Conservation (phyloP, 2,888 invertebrate species). For the Drosophila eohydei region DNA sequence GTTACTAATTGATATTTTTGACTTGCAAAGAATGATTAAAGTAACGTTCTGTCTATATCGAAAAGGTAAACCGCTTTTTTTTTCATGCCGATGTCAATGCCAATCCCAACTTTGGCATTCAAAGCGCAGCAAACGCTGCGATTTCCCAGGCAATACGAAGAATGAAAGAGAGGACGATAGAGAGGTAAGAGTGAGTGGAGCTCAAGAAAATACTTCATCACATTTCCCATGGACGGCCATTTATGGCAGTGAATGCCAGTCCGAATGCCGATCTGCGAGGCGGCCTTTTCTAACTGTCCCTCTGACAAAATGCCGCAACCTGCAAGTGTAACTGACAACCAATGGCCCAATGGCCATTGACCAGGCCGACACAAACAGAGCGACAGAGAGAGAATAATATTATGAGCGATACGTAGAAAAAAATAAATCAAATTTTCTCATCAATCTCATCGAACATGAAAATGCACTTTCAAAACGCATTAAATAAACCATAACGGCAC, state of each 20-base stretch:
- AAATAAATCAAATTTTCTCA: constrained; percentile 82
- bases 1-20: constrained; percentile 4
- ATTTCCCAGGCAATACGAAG: constrained; percentile 59
- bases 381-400: constrained; percentile 18
- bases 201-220: constrained; percentile 51
- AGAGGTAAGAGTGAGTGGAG: neutral
- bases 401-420: constrained; percentile 60
- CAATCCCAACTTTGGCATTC: constrained; percentile 52
- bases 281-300: constrained; percentile 79
- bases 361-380: constrained; percentile 21
- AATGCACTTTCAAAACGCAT: constrained; percentile 84
- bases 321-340: constrained; percentile 77
- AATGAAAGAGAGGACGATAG: neutral
- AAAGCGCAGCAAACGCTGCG: constrained; percentile 46
- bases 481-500: constrained; percentile 84
- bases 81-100: constrained; percentile 42
- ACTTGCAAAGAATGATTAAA: constrained; percentile 2
- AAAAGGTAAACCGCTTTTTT: constrained; percentile 43
- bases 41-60: constrained; percentile 15
- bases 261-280: constrained; percentile 54
- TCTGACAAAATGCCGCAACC: constrained; percentile 80
- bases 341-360: constrained; percentile 31
- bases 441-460: constrained; percentile 83
- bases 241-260: constrained; percentile 67
- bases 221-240: constrained; percentile 75